phyloP scores from a whole-genome alignment of 2,113 vertebrate genomes.

The Phyllostomus discolor region DNA sequence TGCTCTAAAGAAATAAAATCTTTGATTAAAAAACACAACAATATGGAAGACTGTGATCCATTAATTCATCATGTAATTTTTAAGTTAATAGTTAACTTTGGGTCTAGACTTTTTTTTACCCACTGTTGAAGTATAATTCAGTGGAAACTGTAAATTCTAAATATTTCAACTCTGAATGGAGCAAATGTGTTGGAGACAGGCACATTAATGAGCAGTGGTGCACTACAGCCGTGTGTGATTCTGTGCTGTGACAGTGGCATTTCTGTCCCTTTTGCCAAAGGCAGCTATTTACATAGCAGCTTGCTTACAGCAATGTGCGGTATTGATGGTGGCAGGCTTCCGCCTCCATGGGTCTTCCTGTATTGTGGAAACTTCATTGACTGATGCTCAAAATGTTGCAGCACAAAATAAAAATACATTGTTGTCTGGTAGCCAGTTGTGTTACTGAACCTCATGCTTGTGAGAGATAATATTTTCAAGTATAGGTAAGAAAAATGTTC shows the following conservation, averaged over 20 bases:
- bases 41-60: conserved; percentile 64
- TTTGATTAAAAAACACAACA: conserved; percentile 39
- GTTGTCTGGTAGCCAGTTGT: neutral
- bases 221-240: neutral
- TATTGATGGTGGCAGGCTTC: neutral
- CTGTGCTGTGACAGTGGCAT: rapidly evolving
- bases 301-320: neutral
- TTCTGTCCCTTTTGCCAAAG: neutral
- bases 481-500: neutral
- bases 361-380: neutral
- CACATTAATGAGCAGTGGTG: neutral
- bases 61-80: conserved; percentile 45
- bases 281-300: rapidly evolving
- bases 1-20: neutral
- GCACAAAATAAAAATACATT: neutral
- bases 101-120: conserved; percentile 46
- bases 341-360: neutral
- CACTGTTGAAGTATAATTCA: conserved; percentile 46
- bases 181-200: neutral
- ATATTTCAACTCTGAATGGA: neutral
- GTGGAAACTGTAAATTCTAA: conserved; percentile 39
- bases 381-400: neutral
- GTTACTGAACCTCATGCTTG: neutral
- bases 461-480: neutral
- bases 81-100: neutral